A percentile compares a stretch with the other conserved stretches of the same genome.
Conservation (phyloP, 30 jellyfish, hydroid and myxozoan genomes). For the Rhopilema esculentum region DNA sequence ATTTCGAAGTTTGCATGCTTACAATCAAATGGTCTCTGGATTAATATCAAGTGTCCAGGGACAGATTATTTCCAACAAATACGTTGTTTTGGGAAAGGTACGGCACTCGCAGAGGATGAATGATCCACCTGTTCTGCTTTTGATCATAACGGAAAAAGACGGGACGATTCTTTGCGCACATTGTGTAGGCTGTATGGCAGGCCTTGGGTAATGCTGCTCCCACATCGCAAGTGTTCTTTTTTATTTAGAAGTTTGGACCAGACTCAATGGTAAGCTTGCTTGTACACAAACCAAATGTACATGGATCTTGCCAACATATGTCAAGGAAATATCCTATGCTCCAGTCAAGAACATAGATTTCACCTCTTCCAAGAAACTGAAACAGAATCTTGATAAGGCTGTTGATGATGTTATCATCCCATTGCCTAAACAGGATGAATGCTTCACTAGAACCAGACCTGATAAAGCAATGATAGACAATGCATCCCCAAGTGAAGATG, state of each 20-base stretch:
- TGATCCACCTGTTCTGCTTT: slow-evolving; percentile 38
- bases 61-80: slow-evolving; percentile 20
- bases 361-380: slow-evolving; percentile 54
- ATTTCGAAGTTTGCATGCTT: slow-evolving; percentile 34
- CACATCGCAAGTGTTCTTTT: slow-evolving; percentile 56
- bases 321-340: slow-evolving; percentile 54
- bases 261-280: too few relatives aligned
- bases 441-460: slow-evolving; percentile 50
- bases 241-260: slow-evolving; percentile 57
- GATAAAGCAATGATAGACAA: slow-evolving; percentile 13
- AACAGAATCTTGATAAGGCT: slow-evolving; percentile 40
- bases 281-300: slow-evolving; percentile 56
- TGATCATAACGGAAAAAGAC: slow-evolving; percentile 49
- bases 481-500: slow-evolving; percentile 51
- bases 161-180: slow-evolving; percentile 65
- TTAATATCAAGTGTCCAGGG: slow-evolving; percentile 56
- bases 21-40: slow-evolving; percentile 59
- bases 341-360: slow-evolving; percentile 45
- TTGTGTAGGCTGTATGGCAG: slow-evolving; percentile 61
- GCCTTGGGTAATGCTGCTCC: slow-evolving; percentile 78
- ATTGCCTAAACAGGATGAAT: slow-evolving; percentile 49
- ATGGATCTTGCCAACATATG: slow-evolving; percentile 64
- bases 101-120: slow-evolving; percentile 76
- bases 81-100: slow-evolving; percentile 47
- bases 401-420: slow-evolving; percentile 49